Evolutionary conservation across 2,888 invertebrate genomes (phyloP).

Genomic region (Metallyticus violacea): DNA sequence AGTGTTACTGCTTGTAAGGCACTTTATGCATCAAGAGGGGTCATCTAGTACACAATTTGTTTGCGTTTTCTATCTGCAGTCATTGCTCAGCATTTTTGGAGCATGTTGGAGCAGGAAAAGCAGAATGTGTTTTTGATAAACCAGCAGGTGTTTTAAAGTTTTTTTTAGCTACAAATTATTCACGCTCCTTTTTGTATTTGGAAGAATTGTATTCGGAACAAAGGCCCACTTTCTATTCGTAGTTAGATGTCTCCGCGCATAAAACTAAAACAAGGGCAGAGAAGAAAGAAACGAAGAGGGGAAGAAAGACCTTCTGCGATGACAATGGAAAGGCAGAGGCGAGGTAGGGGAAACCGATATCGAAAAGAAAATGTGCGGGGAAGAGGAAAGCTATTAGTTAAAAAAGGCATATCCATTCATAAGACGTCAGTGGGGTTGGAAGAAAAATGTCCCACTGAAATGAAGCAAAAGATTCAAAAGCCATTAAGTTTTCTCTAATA

Average conservation of each 20-base stretch:
- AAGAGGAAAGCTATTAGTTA: slow-evolving; percentile 5
- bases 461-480: neutral
- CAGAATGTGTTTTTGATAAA: neutral
- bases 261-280: neutral
- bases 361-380: slow-evolving; percentile 21
- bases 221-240: neutral
- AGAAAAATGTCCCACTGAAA: slow-evolving; percentile 31
- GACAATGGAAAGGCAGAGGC: neutral
- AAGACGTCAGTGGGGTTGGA: slow-evolving; percentile 24
- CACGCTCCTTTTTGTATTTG: neutral
- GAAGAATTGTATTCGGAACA: neutral
- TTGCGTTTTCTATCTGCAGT: neutral
- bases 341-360: neutral
- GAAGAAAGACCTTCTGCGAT: neutral
- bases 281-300: neutral
- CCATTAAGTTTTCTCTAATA: slow-evolving; percentile 10
- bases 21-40: no score
- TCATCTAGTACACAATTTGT: no score
- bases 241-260: neutral
- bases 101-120: neutral
- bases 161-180: neutral
- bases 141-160: neutral
- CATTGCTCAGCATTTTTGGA: neutral
- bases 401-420: slow-evolving; percentile 22
- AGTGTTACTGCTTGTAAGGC: no score